These are phyloP conservation scores for Ovibos moschatus DNA, from an alignment of 2,113 vertebrate genomes.

Conservation along the genomic window DNA sequence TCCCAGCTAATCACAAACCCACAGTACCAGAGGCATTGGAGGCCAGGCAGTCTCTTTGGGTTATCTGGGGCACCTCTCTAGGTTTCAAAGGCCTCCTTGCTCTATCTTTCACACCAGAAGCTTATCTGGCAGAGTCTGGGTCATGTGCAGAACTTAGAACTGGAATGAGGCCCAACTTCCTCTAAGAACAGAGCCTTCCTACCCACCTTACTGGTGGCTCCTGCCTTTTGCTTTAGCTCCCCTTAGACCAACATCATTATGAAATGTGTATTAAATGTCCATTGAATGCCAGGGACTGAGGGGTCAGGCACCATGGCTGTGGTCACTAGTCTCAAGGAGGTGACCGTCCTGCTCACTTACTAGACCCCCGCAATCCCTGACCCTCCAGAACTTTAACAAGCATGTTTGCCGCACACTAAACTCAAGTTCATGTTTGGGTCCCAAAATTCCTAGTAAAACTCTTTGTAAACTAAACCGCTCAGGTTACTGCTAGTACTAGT, in stretches of 20 bases:
- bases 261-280: not conserved
- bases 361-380: not conserved
- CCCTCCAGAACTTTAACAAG: not conserved
- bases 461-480: not conserved
- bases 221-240: not conserved
- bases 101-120: conserved; percentile 20
- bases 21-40: not conserved
- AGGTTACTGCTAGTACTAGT: not conserved
- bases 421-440: not conserved
- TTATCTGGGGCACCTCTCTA: not conserved
- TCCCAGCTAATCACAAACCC: not conserved
- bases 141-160: not conserved
- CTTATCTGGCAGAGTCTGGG: conserved; percentile 23
- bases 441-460: not conserved
- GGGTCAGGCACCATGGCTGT: not conserved
- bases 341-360: not conserved
- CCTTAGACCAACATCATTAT: not conserved
- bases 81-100: not conserved
- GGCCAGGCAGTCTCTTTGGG: not conserved
- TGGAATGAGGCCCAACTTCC: not conserved
- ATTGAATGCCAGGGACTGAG: not conserved
- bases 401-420: not conserved
- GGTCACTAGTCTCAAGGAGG: not conserved
- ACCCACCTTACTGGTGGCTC: not conserved
- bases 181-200: not conserved